Conservation (phyloP, 2,797 vertebrate species). For the Eupleurogrammus muticus region DNA sequence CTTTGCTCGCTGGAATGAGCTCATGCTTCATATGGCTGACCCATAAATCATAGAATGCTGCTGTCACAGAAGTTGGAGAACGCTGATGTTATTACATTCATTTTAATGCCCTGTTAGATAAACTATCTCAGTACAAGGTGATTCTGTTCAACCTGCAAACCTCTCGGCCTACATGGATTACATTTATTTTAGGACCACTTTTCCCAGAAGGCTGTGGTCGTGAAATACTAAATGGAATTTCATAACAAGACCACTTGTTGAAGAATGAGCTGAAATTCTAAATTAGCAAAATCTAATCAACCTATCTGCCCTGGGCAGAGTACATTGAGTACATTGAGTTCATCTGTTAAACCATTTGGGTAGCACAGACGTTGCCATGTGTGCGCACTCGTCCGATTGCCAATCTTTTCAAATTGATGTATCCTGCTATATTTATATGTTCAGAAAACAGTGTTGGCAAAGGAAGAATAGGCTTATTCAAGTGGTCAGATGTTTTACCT, state of each 20-base stretch:
- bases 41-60: constrained; percentile 64
- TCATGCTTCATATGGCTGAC: constrained; percentile 66
- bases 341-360: constrained; percentile 10
- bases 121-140: constrained; percentile 19
- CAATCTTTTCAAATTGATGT: constrained; percentile 10
- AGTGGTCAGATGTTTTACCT: constrained; percentile 30
- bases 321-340: constrained; percentile 12
- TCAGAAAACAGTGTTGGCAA: constrained; percentile 8
- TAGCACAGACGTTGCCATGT: too few relatives aligned
- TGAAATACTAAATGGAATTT: constrained; percentile 21
- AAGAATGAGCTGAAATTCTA: constrained; percentile 29
- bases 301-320: constrained; percentile 8
- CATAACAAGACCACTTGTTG: constrained; percentile 1
- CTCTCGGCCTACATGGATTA: not conserved
- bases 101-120: constrained; percentile 42
- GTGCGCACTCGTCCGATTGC: not conserved
- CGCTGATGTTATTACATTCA: constrained; percentile 17
- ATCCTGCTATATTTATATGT: constrained; percentile 21
- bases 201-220: not conserved
- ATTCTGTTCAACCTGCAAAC: constrained; percentile 32
- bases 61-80: constrained; percentile 44
- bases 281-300: constrained; percentile 52
- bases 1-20: constrained; percentile 62
- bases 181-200: constrained; percentile 30
- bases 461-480: constrained; percentile 42